phyloP scores from a whole-genome alignment of 2,797 vertebrate genomes.

The Coracias cyanogaster region DNA sequence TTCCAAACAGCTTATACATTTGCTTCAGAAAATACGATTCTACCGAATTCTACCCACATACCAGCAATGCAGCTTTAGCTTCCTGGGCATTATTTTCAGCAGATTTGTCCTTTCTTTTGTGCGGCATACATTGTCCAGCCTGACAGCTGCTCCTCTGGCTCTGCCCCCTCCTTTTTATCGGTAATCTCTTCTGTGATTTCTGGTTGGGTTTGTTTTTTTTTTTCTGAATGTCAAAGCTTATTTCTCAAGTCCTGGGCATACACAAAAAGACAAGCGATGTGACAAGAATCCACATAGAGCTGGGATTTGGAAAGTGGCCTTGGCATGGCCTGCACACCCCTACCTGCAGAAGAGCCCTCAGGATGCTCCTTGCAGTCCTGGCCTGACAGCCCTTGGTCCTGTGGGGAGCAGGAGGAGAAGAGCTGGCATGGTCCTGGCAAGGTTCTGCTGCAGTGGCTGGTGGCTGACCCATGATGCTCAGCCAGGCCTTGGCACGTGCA shows the following conservation, averaged over 20 bases:
- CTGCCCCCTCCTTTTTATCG: not conserved
- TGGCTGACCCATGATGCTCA: accelerated
- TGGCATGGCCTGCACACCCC: accelerated
- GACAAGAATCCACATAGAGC: not conserved
- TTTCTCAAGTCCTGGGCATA: not conserved
- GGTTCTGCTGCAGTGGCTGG: accelerated
- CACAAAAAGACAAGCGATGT: not conserved
- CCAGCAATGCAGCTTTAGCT: not conserved
- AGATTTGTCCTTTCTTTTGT: not conserved
- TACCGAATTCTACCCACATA: not conserved
- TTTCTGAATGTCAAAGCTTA: not conserved
- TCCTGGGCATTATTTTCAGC: not conserved
- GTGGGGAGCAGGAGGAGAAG: not conserved
- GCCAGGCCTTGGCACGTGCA: not conserved
- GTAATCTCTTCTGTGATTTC: not conserved
- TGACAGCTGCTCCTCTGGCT: not conserved
- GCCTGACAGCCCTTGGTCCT: not conserved
- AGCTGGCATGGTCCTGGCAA: accelerated
- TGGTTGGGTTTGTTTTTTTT: not conserved
- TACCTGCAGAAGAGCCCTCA: not conserved
- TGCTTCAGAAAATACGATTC: not conserved
- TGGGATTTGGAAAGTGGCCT: not conserved
- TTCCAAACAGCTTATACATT: not conserved
- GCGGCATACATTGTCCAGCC: not conserved
- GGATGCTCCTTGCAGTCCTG: accelerated